Base-by-base conservation (phyloP, 2,797 vertebrate species). In the Anguilla anguilla region DNA sequence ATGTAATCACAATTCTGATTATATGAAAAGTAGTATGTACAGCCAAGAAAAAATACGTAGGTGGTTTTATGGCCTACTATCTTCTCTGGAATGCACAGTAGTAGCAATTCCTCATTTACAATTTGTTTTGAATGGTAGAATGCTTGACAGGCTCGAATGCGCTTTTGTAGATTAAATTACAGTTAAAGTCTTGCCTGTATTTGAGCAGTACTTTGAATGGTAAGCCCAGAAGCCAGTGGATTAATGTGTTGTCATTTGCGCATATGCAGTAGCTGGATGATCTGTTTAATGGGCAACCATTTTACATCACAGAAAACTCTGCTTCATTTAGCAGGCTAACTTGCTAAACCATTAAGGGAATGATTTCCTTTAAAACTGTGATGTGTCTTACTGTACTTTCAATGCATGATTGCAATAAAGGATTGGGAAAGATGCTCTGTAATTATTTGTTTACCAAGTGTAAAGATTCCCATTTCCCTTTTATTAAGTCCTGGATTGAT, bases 401-500 rank as follows among this genome's bases (percentile, higher is more conserved):
- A 31, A n/a, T 28, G n/a, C 9, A 72, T 6, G 1, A 39, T 77
- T 77, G 72, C 72, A 77, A 77, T 77, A 39, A 77, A 39, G 17
- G 11, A 77, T 3, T 43, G 2, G 11, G 0, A 43, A 17, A 15
- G 39, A 77, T 77, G 72, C 31, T 17, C 28, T 74, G 15, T 10
- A 39, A 74, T 74, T 74, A 74, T 74, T 74, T 74, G 72, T 77
- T 77, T 77, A 72, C 17, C 13, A 77, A 77, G 10, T 39, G 35
- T 39, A 77, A 77, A 77, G 11, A 77, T 77, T 31, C 31, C 11
- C 17, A 77, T 77, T 77, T 43, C 35, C 35, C 72, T 43, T 77
- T 77, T 77, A 35, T 35, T 43, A 39, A 39, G 72, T 77, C 31
- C 15, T 39, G 35, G 35, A 15, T 43, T 72, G 28, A 72, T 72